A percentile compares a stretch with the other conserved stretches of the same genome.
Evolutionary conservation across 2,113 vertebrate species (phyloP).

Genomic region (Atractosteus spatula): DNA sequence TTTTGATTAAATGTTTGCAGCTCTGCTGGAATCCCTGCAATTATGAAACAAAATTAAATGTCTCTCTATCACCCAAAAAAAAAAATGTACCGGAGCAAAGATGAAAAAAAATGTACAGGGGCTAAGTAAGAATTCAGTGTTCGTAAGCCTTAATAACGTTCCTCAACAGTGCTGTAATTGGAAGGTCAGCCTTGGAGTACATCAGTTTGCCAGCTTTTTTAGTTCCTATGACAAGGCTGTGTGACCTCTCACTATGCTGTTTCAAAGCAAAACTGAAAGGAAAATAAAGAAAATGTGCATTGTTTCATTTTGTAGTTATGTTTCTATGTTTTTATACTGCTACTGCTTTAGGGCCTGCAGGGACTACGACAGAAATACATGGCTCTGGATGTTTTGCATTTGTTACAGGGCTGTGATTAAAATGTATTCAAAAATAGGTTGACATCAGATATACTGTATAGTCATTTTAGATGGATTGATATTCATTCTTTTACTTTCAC

Average conservation of each 20-base stretch:
- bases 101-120: not conserved
- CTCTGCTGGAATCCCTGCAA: slow-evolving; percentile 17
- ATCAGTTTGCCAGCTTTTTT: slow-evolving; percentile 10
- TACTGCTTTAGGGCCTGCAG: not conserved
- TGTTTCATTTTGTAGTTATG: slow-evolving; percentile 9
- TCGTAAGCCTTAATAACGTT: slow-evolving; percentile 18
- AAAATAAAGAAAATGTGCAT: slow-evolving; percentile 13
- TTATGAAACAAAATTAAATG: slow-evolving; percentile 19
- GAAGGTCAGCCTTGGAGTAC: slow-evolving; percentile 18
- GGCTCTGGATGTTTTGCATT: too few relatives aligned
- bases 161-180: slow-evolving; percentile 19
- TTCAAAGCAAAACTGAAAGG: slow-evolving; percentile 19
- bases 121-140: slow-evolving; percentile 5
- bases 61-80: slow-evolving; percentile 4
- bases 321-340: too few relatives aligned
- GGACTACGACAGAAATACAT: not conserved
- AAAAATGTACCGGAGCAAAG: not conserved
- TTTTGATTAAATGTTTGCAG: slow-evolving; percentile 20
- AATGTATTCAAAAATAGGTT: too few relatives aligned
- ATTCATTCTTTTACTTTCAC: too few relatives aligned
- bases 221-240: slow-evolving; percentile 8
- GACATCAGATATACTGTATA: too few relatives aligned
- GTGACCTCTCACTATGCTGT: slow-evolving; percentile 19
- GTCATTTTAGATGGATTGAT: too few relatives aligned
- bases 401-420: too few relatives aligned